These are phyloP conservation scores for Ceraclea dissimilis DNA, from an alignment of 2,888 invertebrate genomes.

Conservation along the genomic window DNA sequence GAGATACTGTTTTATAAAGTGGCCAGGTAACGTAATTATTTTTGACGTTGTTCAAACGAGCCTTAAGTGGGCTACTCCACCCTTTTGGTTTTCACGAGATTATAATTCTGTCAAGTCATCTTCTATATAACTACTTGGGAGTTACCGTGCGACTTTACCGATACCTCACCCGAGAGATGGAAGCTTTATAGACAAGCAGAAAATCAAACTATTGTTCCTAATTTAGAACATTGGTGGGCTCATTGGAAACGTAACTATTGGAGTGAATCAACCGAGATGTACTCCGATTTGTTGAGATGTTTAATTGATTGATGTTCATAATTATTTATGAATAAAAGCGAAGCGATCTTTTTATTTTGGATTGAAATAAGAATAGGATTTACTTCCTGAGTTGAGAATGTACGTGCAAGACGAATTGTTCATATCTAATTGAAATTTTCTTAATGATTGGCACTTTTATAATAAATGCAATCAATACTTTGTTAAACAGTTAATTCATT, in stretches of 20 bases:
- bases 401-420: neutral
- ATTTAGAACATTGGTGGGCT: neutral
- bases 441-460: too few relatives aligned
- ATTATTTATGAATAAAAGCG: too few relatives aligned
- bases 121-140: constrained; percentile 13
- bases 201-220: constrained; percentile 9
- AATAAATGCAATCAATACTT: too few relatives aligned
- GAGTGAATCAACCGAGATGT: constrained; percentile 3
- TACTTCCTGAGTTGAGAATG: neutral
- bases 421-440: neutral
- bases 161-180: neutral
- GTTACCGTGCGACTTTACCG: constrained; percentile 16
- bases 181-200: constrained; percentile 1
- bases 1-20: neutral
- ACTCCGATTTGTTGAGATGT: too few relatives aligned
- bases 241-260: neutral
- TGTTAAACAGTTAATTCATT: too few relatives aligned
- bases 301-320: too few relatives aligned
- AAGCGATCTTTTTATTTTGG: too few relatives aligned
- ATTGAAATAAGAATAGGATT: too few relatives aligned
- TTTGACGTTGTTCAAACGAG: constrained; percentile 4
- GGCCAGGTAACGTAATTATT: constrained; percentile 2
- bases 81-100: constrained; percentile 16
- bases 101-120: constrained; percentile 19
- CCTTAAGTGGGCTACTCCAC: constrained; percentile 20